Conservation (phyloP, 2,888 invertebrate species). For the Sericinus montela region DNA sequence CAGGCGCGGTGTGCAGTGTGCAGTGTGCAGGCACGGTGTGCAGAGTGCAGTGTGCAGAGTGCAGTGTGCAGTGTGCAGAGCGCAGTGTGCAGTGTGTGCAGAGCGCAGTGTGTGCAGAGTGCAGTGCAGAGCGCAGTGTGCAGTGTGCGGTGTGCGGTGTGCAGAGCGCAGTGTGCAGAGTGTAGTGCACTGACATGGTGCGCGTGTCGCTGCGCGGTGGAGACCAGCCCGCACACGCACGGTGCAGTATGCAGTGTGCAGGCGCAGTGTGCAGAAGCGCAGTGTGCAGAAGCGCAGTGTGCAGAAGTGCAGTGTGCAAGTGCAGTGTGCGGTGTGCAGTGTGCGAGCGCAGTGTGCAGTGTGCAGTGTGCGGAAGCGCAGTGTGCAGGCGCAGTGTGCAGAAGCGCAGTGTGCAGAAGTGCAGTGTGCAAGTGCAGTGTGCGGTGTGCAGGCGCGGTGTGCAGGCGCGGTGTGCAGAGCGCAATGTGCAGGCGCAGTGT, state of each 20-base stretch:
- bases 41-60: too few species aligned
- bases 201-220: conserved; percentile 50
- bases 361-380: neutral
- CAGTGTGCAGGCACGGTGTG: too few species aligned
- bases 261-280: too few species aligned
- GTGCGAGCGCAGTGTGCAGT: conserved; percentile 26
- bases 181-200: neutral
- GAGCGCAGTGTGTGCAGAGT: too few species aligned
- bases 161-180: conserved; percentile 78
- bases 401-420: too few species aligned
- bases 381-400: conserved; percentile 69
- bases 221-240: conserved; percentile 54
- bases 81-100: too few species aligned
- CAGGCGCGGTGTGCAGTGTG: too few species aligned
- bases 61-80: too few species aligned
- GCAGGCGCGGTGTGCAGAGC: conserved; percentile 69
- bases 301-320: too few species aligned
- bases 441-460: neutral
- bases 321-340: conserved; percentile 70
- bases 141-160: conserved; percentile 75
- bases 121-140: too few species aligned
- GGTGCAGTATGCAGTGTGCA: conserved; percentile 82
- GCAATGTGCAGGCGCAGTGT: too few species aligned
- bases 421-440: conserved; percentile 41
- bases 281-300: too few species aligned